Evolutionary conservation across 2,113 vertebrate species (phyloP).

Genomic region (Electrona antarctica): DNA sequence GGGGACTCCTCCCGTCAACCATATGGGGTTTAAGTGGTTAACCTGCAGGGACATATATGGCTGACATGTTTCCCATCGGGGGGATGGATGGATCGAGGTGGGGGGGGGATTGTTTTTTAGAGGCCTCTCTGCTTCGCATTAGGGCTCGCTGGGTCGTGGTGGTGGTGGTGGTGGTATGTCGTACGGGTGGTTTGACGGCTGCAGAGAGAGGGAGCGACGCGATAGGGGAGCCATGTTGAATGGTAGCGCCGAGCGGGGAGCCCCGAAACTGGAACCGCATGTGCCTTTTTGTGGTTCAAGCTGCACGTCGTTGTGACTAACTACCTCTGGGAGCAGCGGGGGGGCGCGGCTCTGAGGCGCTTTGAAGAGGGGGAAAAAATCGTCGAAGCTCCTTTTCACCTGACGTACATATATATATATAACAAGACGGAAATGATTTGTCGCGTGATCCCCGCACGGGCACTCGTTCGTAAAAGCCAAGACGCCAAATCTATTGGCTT

Average conservation of each 20-base stretch:
- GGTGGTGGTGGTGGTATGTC: conserved; percentile 17
- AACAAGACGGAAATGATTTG: conserved; percentile 60
- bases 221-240: conserved; percentile 64
- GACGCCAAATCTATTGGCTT: conserved; percentile 50
- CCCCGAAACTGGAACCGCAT: conserved; percentile 74
- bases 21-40: too few relatives aligned
- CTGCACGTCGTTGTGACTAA: conserved; percentile 67
- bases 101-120: conserved; percentile 16
- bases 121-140: conserved; percentile 56
- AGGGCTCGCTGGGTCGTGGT: conserved; percentile 44
- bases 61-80: conserved; percentile 50
- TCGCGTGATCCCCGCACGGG: conserved; percentile 57
- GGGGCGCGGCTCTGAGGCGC: conserved; percentile 5
- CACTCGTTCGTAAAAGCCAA: conserved; percentile 40
- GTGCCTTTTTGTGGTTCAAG: conserved; percentile 63
- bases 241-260: conserved; percentile 53
- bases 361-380: conserved; percentile 16
- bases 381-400: conserved; percentile 41
- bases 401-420: conserved; percentile 28
- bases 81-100: conserved; percentile 16
- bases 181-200: conserved; percentile 48
- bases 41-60: too few relatives aligned
- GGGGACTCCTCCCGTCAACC: too few relatives aligned
- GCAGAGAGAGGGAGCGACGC: conserved; percentile 15
- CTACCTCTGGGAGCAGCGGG: conserved; percentile 57